A percentile compares a stretch with the other conserved stretches of the same genome.
Evolutionary conservation across 1,140 invertebrate genomes (phyloP).

Genomic region (Aplysia californica): DNA sequence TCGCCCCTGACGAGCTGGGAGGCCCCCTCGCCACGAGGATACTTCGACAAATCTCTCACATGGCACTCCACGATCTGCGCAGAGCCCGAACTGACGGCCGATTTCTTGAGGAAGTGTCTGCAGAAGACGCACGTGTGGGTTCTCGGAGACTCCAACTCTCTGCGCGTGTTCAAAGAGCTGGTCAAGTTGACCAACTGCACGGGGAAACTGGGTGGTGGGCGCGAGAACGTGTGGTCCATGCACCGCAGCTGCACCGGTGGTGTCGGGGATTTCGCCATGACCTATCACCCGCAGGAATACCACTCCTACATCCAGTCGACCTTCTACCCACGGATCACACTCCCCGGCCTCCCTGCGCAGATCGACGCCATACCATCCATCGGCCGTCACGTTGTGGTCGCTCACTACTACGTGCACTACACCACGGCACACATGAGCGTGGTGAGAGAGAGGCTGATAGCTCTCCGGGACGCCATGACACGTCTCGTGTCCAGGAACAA

Average conservation of each 20-base stretch:
- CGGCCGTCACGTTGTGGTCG: background rate
- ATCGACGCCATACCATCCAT: conserved; percentile 6
- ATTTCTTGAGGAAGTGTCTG: background rate
- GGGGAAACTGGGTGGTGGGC: background rate
- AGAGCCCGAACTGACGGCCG: background rate
- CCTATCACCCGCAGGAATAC: background rate
- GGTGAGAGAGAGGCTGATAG: background rate
- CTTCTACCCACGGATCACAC: background rate
- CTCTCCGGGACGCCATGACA: background rate
- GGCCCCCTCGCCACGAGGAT: background rate
- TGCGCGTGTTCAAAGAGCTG: background rate
- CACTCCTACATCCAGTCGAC: background rate
- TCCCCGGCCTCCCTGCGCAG: background rate
- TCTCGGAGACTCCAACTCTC: conserved; percentile 8
- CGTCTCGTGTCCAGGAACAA: background rate
- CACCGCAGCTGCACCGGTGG: background rate
- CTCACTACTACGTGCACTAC: conserved; percentile 13
- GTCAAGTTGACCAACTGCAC: background rate
- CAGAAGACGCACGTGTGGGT: background rate
- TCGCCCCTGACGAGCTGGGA: background rate
- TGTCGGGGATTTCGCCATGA: background rate
- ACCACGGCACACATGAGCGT: background rate
- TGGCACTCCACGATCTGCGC: background rate
- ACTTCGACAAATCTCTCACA: background rate
- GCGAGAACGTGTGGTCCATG: background rate